These are phyloP conservation scores for Galbula dea DNA, from an alignment of 2,113 vertebrate species.

Conservation along the genomic window DNA sequence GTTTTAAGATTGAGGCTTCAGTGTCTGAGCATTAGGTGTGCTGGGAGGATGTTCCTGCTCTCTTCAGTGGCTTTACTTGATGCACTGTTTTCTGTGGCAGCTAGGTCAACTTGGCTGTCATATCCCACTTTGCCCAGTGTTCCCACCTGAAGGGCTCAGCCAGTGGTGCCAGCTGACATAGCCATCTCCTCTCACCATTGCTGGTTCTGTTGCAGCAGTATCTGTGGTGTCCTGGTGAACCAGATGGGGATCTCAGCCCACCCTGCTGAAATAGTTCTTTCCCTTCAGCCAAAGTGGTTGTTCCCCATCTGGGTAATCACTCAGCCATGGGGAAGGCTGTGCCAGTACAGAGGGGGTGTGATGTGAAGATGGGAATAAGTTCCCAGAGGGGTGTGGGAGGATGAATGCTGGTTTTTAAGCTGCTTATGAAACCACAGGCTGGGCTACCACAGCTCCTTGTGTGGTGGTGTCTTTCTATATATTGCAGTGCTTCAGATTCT, in stretches of 20 bases:
- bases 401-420: slow-evolving; percentile 15
- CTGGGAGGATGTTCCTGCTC: not conserved
- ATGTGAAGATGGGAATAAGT: slow-evolving; percentile 18
- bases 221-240: not conserved
- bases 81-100: not conserved
- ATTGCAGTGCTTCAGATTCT: not conserved
- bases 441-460: not conserved
- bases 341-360: slow-evolving; percentile 41
- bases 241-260: slow-evolving; percentile 26
- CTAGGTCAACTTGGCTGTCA: not conserved
- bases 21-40: not conserved
- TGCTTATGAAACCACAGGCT: slow-evolving; percentile 45
- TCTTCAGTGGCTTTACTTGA: not conserved
- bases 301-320: slow-evolving; percentile 44
- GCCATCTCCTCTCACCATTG: not conserved
- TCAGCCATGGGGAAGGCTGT: slow-evolving; percentile 32
- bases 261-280: slow-evolving; percentile 11
- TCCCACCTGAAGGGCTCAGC: not conserved
- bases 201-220: rapidly evolving
- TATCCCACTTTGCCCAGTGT: not conserved
- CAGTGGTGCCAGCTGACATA: not conserved
- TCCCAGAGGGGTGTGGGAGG: slow-evolving; percentile 41
- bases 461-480: not conserved
- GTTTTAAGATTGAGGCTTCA: not conserved
- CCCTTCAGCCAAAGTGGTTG: slow-evolving; percentile 6